phyloP scores from a whole-genome alignment of 2,888 invertebrate species.

The Malthinus flaveolus region DNA sequence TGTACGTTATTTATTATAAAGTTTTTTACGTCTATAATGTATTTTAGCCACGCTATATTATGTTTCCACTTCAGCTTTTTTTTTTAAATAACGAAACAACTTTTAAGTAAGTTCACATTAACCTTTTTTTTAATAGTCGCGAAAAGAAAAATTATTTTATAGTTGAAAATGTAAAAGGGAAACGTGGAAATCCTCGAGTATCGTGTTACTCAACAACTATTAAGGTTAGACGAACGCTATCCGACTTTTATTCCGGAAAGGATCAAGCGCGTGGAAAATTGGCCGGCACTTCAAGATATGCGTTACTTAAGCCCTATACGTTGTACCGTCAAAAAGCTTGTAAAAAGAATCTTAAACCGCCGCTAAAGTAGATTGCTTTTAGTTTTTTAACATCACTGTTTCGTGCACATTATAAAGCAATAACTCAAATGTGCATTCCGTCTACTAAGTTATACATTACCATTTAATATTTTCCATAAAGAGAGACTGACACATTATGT shows the following conservation, averaged over 20 bases:
- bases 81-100: too few relatives aligned
- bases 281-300: slow-evolving; percentile 42
- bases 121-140: too few relatives aligned
- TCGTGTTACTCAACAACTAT: slow-evolving; percentile 33
- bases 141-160: too few relatives aligned
- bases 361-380: slow-evolving; percentile 35
- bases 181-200: slow-evolving; percentile 29
- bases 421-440: slow-evolving; percentile 10
- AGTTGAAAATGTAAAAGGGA: slow-evolving; percentile 13
- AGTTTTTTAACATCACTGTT: slow-evolving; percentile 26
- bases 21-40: too few relatives aligned
- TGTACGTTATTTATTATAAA: too few relatives aligned
- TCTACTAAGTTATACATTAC: not conserved
- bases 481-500: too few relatives aligned
- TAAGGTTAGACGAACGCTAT: slow-evolving; percentile 29
- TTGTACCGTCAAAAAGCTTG: slow-evolving; percentile 36
- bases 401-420: slow-evolving; percentile 20
- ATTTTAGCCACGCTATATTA: too few relatives aligned
- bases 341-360: slow-evolving; percentile 28
- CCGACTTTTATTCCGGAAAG: slow-evolving; percentile 40
- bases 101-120: too few relatives aligned
- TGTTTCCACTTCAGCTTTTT: too few relatives aligned
- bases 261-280: slow-evolving; percentile 48
- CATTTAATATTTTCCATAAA: not conserved
- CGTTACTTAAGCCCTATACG: slow-evolving; percentile 39